Evolutionary conservation across 2,888 invertebrate genomes (phyloP).

Genomic region (Cetonia aurata): DNA sequence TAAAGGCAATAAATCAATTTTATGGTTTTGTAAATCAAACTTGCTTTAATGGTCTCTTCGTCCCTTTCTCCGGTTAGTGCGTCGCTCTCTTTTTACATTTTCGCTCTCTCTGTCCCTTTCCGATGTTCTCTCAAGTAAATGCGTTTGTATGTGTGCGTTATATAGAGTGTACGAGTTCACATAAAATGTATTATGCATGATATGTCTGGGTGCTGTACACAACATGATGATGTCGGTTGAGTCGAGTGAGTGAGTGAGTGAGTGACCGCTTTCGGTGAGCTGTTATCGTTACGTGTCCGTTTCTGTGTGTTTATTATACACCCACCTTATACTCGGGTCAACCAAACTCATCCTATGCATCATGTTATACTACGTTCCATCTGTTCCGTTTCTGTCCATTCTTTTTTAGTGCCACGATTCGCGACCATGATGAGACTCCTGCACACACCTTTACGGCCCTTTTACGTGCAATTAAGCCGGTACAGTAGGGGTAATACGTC

Average conservation of each 20-base stretch:
- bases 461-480: constrained; percentile 16
- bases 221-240: constrained; percentile 17
- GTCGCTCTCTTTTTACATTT: constrained; percentile 58
- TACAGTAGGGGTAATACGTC: constrained; percentile 1
- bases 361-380: constrained; percentile 7
- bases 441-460: constrained; percentile 1
- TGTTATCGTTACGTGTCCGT: constrained; percentile 23
- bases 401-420: constrained; percentile 1
- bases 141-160: not conserved
- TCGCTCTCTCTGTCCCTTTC: constrained; percentile 46
- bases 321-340: too few relatives aligned
- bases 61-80: too few relatives aligned
- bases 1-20: constrained; percentile 68
- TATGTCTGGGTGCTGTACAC: constrained; percentile 3
- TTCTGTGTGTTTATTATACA: too few relatives aligned
- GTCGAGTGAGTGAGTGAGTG: not conserved
- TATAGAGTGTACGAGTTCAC: not conserved
- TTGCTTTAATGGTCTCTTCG: constrained; percentile 61
- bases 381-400: not conserved
- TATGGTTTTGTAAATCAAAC: constrained; percentile 68
- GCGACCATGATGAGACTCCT: not conserved
- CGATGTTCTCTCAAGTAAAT: not conserved
- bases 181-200: constrained; percentile 33
- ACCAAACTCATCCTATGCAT: too few relatives aligned
- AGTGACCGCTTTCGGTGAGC: constrained; percentile 27